Base-by-base conservation (phyloP, 2,113 vertebrate genomes). In the Lepus timidus region DNA sequence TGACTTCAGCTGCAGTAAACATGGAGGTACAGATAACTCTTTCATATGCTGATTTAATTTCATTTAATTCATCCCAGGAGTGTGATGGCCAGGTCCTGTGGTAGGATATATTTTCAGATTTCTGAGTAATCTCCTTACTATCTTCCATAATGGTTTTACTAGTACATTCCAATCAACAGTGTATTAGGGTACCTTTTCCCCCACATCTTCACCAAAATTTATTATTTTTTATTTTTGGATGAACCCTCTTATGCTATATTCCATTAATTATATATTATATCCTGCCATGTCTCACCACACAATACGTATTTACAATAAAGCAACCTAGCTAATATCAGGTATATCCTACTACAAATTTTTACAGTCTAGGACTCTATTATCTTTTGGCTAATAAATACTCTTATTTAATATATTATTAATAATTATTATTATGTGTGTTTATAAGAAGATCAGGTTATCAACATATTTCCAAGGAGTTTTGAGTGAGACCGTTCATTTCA, bases 301-400 rank as follows among this genome's bases (percentile, higher is more conserved):
- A 84, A 85, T 91, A 52, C 49, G 85, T 71, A 75, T 75, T 84
- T 70, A 85, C 31, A 84, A 65, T 49, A 58, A 85, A 80, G 6
- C 67, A 91, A 65, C 16, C 3, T 70, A 91, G 33, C n/a, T 65
- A 44, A 91, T 23, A 68, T 36, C 17, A 64, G 29, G 39, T 95
- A 73, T 80, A 70, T 49, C 14, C 51, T 76, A 51, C 27, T 75
- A 85, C 44, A 94, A 75, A 85, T 67, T 33, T 80, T 94, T n/a
- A 82, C 52, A 85, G 62, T 61, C 73, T 89, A 85, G 36, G 31
- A 68, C 11, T 74, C n/a, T 16, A 55, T 61, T 79, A 93, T 39
- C 14, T 90, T 73, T 90, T 61, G 44, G 39, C 4, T 91, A 64
- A 80, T 71, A 91, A 86, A 80, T 62, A 91, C n/a, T 17, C 88